These are phyloP conservation scores for Laticauda colubrina DNA, from an alignment of 2,113 vertebrate species.

Conservation along the genomic window DNA sequence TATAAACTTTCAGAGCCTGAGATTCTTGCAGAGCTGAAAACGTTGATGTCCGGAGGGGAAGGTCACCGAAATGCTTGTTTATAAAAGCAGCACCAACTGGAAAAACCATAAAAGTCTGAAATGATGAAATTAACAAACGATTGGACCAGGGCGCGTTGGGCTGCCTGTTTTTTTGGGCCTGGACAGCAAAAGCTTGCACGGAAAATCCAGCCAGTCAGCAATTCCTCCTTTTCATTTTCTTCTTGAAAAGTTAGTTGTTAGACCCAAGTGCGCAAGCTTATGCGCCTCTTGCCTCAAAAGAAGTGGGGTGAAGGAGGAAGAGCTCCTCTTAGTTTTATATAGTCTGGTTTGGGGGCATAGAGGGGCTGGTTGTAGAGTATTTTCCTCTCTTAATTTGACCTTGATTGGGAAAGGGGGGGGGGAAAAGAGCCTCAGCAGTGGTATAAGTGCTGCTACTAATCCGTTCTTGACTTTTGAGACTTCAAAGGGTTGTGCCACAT, in stretches of 20 bases:
- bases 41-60: slow-evolving; percentile 87
- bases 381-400: slow-evolving; percentile 66
- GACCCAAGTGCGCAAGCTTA: background rate
- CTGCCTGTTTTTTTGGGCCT: slow-evolving; percentile 54
- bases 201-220: slow-evolving; percentile 63
- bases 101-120: slow-evolving; percentile 90
- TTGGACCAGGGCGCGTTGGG: slow-evolving; percentile 70
- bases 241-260: slow-evolving; percentile 26
- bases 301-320: slow-evolving; percentile 21
- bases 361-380: slow-evolving; percentile 15
- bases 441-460: slow-evolving; percentile 57
- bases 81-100: slow-evolving; percentile 92
- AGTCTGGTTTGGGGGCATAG: slow-evolving; percentile 51
- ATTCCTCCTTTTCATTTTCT: slow-evolving; percentile 57
- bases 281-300: slow-evolving; percentile 25
- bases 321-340: slow-evolving; percentile 55
- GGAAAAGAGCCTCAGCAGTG: slow-evolving; percentile 51
- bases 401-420: slow-evolving; percentile 56
- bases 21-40: slow-evolving; percentile 97
- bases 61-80: slow-evolving; percentile 94
- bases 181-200: slow-evolving; percentile 58
- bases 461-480: slow-evolving; percentile 55
- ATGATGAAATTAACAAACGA: slow-evolving; percentile 89
- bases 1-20: slow-evolving; percentile 99
- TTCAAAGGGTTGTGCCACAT: slow-evolving; percentile 61